Conservation (phyloP, 2,797 vertebrate species). For the Lophius americanus region DNA sequence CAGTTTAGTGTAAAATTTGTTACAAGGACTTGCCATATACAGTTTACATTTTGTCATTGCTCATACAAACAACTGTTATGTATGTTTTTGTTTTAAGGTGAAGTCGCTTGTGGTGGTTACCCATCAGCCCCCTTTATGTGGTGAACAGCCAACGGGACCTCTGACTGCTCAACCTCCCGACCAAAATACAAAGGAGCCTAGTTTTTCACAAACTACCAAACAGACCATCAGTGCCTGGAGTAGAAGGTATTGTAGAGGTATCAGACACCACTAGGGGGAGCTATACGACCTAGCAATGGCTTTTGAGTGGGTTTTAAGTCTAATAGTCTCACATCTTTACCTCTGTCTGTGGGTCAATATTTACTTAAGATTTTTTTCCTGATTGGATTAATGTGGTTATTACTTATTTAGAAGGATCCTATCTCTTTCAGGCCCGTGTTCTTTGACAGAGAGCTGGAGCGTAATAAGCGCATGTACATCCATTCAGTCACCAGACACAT, state of each 20-base stretch:
- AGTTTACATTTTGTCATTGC: neutral
- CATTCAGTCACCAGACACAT: conserved; percentile 67
- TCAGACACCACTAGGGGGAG: conserved; percentile 39
- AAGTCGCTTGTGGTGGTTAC: conserved; percentile 61
- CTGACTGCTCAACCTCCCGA: neutral
- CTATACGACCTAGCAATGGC: neutral
- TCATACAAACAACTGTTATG: conserved; percentile 1
- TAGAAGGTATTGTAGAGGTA: conserved; percentile 32
- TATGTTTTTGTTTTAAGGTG: conserved; percentile 47
- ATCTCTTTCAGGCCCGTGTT: conserved; percentile 44
- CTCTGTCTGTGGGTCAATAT: neutral
- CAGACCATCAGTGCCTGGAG: neutral
- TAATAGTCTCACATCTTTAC: neutral
- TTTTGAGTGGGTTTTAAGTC: neutral
- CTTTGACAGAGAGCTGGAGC: conserved; percentile 69
- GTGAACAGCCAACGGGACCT: neutral
- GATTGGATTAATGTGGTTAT: neutral
- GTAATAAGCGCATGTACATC: conserved; percentile 66
- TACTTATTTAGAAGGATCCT: neutral
- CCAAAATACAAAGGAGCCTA: neutral
- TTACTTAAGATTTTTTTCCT: neutral
- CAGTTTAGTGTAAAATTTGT: too few relatives aligned
- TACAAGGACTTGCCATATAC: too few relatives aligned
- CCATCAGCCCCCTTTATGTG: neutral
- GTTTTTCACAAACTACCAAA: neutral